Conservation (phyloP, 2,888 invertebrate species). For the Autographa pulchrina region DNA sequence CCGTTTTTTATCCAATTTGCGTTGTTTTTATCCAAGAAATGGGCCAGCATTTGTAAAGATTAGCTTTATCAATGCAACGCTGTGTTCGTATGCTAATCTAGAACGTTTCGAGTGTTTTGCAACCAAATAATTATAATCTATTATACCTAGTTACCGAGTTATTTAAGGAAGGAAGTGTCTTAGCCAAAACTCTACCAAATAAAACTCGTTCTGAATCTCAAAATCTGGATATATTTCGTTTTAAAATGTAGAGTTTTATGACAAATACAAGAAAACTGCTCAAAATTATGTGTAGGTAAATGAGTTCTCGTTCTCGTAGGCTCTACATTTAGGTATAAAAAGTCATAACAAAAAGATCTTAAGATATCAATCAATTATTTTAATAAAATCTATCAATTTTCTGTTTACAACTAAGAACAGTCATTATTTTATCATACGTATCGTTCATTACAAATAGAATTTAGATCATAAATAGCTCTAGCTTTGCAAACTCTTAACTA, state of each 20-base stretch:
- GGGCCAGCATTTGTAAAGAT: conserved; percentile 1
- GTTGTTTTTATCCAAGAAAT: not conserved
- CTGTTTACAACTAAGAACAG: too few relatives aligned
- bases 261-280: not conserved
- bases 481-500: not conserved
- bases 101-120: not conserved
- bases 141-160: not conserved
- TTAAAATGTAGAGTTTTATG: not conserved
- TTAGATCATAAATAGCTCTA: not conserved
- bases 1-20: not conserved
- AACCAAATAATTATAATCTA: not conserved
- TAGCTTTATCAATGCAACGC: conserved; percentile 3
- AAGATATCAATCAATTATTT: too few relatives aligned
- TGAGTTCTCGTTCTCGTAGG: not conserved
- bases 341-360: too few relatives aligned
- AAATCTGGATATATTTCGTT: not conserved
- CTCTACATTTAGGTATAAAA: not conserved
- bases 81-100: not conserved
- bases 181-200: not conserved
- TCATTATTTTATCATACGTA: too few relatives aligned
- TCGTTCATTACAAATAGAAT: too few relatives aligned
- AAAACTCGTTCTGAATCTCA: not conserved
- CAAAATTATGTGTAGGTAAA: too few relatives aligned
- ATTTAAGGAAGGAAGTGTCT: not conserved
- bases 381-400: too few relatives aligned